Percentiles rank a stretch among this genome's conserved stretches.
Conservation (phyloP, 2,888 invertebrate genomes). For the Drosophila phalerata region DNA sequence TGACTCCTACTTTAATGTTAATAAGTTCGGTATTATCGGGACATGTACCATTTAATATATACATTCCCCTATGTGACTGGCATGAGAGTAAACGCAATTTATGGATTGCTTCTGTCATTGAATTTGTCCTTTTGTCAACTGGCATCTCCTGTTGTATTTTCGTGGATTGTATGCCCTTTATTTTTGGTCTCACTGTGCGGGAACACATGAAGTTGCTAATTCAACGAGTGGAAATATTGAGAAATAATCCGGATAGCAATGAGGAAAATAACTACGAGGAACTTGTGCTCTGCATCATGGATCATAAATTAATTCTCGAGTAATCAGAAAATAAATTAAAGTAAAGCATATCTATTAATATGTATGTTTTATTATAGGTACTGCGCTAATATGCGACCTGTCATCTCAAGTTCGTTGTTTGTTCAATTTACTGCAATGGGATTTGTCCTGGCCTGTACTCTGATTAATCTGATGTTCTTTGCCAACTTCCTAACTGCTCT, state of each 20-base stretch:
- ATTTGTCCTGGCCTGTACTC: slow-evolving; percentile 29
- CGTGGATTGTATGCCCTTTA: slow-evolving; percentile 28
- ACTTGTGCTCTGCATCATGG: slow-evolving; percentile 40
- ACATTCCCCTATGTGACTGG: slow-evolving; percentile 42
- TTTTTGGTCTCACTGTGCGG: slow-evolving; percentile 39
- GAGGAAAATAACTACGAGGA: slow-evolving; percentile 30
- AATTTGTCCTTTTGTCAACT: slow-evolving; percentile 3
- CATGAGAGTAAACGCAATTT: slow-evolving; percentile 12
- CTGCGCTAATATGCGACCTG: slow-evolving; percentile 45
- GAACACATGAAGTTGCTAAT: slow-evolving; percentile 28
- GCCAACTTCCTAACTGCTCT: slow-evolving; percentile 26
- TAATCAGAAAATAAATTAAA: neutral
- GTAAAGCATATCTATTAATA: too few species aligned
- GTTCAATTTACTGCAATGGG: slow-evolving; percentile 33
- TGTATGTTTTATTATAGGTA: slow-evolving; percentile 13
- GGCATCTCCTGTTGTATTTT: slow-evolving; percentile 10
- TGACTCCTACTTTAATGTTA: slow-evolving; percentile 12
- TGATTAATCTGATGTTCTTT: slow-evolving; percentile 39
- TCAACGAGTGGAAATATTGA: slow-evolving; percentile 15
- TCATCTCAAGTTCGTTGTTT: slow-evolving; percentile 37
- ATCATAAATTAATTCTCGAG: slow-evolving; percentile 42
- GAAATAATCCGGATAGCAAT: neutral
- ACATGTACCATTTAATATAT: slow-evolving; percentile 29
- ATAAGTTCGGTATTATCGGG: slow-evolving; percentile 16
- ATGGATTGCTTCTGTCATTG: slow-evolving; percentile 22